Evolutionary conservation across 2,113 vertebrate species (phyloP), one percentile per base, ranked within the genome.

Genomic region (Aleadryas rufinucha): DNA sequence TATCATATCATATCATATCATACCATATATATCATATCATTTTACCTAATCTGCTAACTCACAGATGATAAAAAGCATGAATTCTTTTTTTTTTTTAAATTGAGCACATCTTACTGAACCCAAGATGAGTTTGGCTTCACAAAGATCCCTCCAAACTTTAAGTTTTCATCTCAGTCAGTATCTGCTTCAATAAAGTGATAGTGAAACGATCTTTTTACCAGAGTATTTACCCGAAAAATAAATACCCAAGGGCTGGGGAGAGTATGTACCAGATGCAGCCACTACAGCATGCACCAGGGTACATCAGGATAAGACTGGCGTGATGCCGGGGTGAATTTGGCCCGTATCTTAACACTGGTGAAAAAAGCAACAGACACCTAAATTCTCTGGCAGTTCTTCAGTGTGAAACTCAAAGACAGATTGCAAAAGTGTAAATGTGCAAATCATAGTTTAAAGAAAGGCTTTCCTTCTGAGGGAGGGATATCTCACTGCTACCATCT

Each of bases 301-400:
- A 64, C 33, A 47, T 6, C 24, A 39, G 70, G 18, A 7, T 37
- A 56, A 59, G 26, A 37, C n/a, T 45, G 44, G 10, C 35, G 17
- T 18, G 52, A 68, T 11, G 31, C 33, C 2, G 5, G 50, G 16
- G 16, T 65, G 45, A 66, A 69, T 81, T 37, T 83, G 44, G 12
- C 15, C 45, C 2, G 0, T 16, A 28, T 35, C 70, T 78, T 81
- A 57, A 33, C 24, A n/a, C 0, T 0, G 9, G 23, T 16, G 39
- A 31, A 82, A 50, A 86, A 84, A 78, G 5, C 27, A 78, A 21
- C 13, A 57, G 71, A 47, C 30, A 63, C 15, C 31, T 93, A 88
- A 70, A 74, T 20, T 35, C 27, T 65, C 63, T 50, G 20, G 7
- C 50, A 47, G 33, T 47, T 77, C 75, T 81, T 39, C 54, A 63